A percentile compares a stretch with the other conserved stretches of the same genome.
Evolutionary conservation across 2,113 vertebrate genomes (phyloP).

Genomic region (Prietella phreatophila): DNA sequence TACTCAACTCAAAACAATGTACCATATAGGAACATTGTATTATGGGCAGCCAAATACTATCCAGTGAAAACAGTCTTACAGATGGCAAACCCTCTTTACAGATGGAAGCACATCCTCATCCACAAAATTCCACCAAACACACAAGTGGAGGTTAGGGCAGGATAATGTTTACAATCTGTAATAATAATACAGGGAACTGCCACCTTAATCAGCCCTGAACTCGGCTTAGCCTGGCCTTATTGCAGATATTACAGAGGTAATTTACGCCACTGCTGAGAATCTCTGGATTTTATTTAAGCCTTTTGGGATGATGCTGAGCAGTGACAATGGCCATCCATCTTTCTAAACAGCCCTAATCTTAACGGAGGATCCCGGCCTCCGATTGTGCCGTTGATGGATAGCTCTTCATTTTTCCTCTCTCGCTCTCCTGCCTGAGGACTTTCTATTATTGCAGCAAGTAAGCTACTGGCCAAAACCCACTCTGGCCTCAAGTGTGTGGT

Average conservation of each 20-base stretch:
- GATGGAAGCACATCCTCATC: slow-evolving; percentile 9
- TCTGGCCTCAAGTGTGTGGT: slow-evolving; percentile 31
- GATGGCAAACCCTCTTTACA: slow-evolving; percentile 14
- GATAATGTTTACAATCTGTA: slow-evolving; percentile 59
- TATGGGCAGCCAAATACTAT: neutral
- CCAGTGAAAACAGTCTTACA: slow-evolving; percentile 20
- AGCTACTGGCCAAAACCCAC: slow-evolving; percentile 24
- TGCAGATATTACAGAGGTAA: slow-evolving; percentile 69
- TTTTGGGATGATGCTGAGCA: slow-evolving; percentile 72
- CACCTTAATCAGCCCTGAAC: slow-evolving; percentile 59
- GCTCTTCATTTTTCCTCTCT: slow-evolving; percentile 59
- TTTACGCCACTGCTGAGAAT: slow-evolving; percentile 75
- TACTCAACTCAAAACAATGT: neutral
- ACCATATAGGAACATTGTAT: neutral
- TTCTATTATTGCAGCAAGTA: slow-evolving; percentile 57
- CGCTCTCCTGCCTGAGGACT: slow-evolving; percentile 55
- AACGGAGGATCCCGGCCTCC: slow-evolving; percentile 75
- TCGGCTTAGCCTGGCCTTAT: slow-evolving; percentile 51
- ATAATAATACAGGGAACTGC: slow-evolving; percentile 54
- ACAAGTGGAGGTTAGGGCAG: slow-evolving; percentile 38
- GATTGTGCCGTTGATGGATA: slow-evolving; percentile 76
- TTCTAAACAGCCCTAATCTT: slow-evolving; percentile 80
- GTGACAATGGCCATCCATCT: slow-evolving; percentile 79
- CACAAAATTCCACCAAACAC: slow-evolving; percentile 10
- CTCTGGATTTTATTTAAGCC: slow-evolving; percentile 74